Evolutionary conservation across 1,140 invertebrate species (phyloP), one percentile per base, ranked within the genome.

Genomic region (Coboldia fuscipes): DNA sequence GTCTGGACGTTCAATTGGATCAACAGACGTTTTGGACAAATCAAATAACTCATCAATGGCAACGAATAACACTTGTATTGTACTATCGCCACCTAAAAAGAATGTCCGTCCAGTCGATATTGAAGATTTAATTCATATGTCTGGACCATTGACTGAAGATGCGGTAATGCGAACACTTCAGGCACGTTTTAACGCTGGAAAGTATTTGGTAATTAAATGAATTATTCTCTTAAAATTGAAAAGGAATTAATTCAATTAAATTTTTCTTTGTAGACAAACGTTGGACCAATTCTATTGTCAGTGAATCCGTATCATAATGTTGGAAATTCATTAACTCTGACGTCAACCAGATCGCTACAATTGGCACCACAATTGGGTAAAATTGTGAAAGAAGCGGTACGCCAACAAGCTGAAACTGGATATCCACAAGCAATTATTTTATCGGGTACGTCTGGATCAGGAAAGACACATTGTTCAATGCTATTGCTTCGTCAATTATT

Each of bases 391-490:
- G 85, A 90, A 59, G 84, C 86, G 7, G 81, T 93, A 30, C 65
- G 85, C 41, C 86, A 92, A 55, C 85, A 92, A 59, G 77, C 76
- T 20, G 86, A 92, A 61, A 89, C 83, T 33, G 84, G 83, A 36
- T 89, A 90, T 58, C 86, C 88, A 13, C 89, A 94, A 60, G 84
- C 86, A 30, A 85, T 93, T 43, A 90, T 93, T 35, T 63, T 86
- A 39, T 88, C 77, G 39, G 82, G 88, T 19, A 83, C 79, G 21
- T 86, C 80, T 47, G 89, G 88, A 9, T 86, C 83, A n/a, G 89
- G 89, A 2, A 94, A 94, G 60, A 93, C 88, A 18, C 83, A 86
- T 51, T 77, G 82, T 29, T 89, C 85, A 2, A 90, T 92, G 85
- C 58, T 89, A 42, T 60, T 93, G 43, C 62, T 93, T 29, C 66